Base-by-base conservation (phyloP, 1,140 invertebrate genomes). In the Teleogryllus occipitalis region DNA sequence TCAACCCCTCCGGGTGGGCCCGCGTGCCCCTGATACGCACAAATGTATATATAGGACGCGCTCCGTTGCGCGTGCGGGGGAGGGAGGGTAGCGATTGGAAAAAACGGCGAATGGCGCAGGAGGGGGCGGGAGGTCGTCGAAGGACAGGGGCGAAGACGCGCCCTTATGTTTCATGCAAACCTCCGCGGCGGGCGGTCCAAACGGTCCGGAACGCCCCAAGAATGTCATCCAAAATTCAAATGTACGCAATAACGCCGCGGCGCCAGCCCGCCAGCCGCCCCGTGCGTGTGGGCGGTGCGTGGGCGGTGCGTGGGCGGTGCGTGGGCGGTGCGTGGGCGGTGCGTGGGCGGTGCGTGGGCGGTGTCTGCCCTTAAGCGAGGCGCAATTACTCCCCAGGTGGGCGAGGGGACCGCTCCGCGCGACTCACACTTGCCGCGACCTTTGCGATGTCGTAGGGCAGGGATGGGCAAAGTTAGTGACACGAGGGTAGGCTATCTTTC, bases 221-320 rank as follows among this genome's bases (percentile, higher is more conserved):
- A 65, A 65, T 65, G 54, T 65, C 54, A 65, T 65, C 54, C 54
- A 65, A 65, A 65, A 65, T 65, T 65, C 54, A 65, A 65, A 65
- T 65, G 54, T 7, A 7, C 54, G 54, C 18, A 65, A 65, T 65
- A 65, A 65, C 54, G 54, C 10, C 10, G 54, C 54, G 54, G 54
- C 18, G 54, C 18, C 54, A 1, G 27, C 27, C 27, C 27, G 27
- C 27, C 27, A 5, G 27, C 27, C 27, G 1, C 27, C 27, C 27
- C 27, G 27, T 39, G 27, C 27, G 27, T 39, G 27, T 39, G 27
- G 27, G 27, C 0, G 54, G 1, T 65, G 54, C 54, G 0, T 18
- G 18, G 54, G 10, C 18, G 54, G 54, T 7, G 54, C 54, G 18
- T 7, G 18, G 54, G 10, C 54, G 27, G 27, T 39, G 27, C 54